phyloP scores from a whole-genome alignment of 2,888 invertebrate genomes.

The Eulithis prunata region DNA sequence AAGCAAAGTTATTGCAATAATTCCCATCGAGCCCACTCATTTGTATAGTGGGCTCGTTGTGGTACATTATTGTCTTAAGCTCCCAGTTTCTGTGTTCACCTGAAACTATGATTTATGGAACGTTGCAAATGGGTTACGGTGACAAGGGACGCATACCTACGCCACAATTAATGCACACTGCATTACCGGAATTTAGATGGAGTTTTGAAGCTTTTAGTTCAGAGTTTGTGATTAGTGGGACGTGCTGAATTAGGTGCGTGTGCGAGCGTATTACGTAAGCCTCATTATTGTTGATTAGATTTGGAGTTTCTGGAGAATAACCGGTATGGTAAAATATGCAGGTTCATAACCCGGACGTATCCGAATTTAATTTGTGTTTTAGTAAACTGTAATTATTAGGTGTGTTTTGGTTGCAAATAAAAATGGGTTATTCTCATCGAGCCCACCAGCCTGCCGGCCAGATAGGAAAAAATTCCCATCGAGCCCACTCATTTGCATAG shows the following conservation, averaged over 20 bases:
- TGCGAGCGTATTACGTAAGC: constrained; percentile 3
- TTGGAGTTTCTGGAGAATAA: not conserved
- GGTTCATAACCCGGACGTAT: too few species aligned
- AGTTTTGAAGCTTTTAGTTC: constrained; percentile 26
- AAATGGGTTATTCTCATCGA: too few species aligned
- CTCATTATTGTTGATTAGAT: constrained; percentile 5
- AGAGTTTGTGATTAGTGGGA: constrained; percentile 18
- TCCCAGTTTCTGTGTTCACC: constrained; percentile 42
- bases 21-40: too few species aligned
- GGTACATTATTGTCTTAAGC: constrained; percentile 35
- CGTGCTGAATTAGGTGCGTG: constrained; percentile 16
- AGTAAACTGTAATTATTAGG: too few species aligned
- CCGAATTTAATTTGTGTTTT: too few species aligned
- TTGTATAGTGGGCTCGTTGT: not conserved
- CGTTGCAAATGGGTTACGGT: constrained; percentile 79
- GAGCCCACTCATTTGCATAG: too few species aligned
- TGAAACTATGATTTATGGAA: constrained; percentile 74
- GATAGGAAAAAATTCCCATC: too few species aligned
- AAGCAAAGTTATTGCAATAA: too few species aligned
- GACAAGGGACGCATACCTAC: constrained; percentile 62
- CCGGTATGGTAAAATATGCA: too few species aligned
- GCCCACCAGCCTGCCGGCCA: too few species aligned
- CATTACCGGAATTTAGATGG: constrained; percentile 47
- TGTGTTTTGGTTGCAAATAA: too few species aligned
- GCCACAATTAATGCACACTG: constrained; percentile 68